A percentile compares a stretch with the other conserved stretches of the same genome.
Conservation (phyloP, 2,888 invertebrate genomes). For the Rhodophaea formosa region DNA sequence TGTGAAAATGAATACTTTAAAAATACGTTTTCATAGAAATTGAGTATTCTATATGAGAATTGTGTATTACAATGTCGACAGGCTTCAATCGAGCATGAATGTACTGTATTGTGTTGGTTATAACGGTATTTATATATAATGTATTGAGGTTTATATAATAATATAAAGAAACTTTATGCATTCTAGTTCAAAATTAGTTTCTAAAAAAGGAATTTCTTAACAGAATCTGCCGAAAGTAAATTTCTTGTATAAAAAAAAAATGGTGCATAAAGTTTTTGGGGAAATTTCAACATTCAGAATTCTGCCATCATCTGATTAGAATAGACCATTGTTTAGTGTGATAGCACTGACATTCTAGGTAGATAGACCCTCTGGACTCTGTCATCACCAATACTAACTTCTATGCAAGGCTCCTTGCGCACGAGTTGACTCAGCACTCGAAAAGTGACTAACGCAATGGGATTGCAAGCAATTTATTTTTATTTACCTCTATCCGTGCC, state of each 20-base stretch:
- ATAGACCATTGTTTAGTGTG: slow-evolving; percentile 37
- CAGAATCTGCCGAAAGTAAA: too few relatives aligned
- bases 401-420: slow-evolving; percentile 22
- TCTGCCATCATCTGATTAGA: slow-evolving; percentile 35
- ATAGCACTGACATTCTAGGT: slow-evolving; percentile 36
- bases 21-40: neutral
- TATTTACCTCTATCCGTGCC: slow-evolving; percentile 11
- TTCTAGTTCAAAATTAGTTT: neutral
- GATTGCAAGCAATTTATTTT: slow-evolving; percentile 26
- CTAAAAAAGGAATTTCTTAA: neutral
- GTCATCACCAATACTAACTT: slow-evolving; percentile 27
- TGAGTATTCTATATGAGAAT: neutral
- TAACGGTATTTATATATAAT: slow-evolving; percentile 44
- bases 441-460: slow-evolving; percentile 38
- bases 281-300: slow-evolving; percentile 12
- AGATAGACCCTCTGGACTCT: slow-evolving; percentile 35
- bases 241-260: neutral
- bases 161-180: neutral
- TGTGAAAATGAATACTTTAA: too few relatives aligned
- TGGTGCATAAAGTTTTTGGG: slow-evolving; percentile 16
- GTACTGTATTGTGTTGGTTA: slow-evolving; percentile 61
- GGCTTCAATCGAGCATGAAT: slow-evolving; percentile 60
- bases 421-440: slow-evolving; percentile 38
- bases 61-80: slow-evolving; percentile 41
- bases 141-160: slow-evolving; percentile 13